These are phyloP conservation scores for Hyles vespertilio DNA, from an alignment of 1,140 invertebrate species.

Conservation along the genomic window DNA sequence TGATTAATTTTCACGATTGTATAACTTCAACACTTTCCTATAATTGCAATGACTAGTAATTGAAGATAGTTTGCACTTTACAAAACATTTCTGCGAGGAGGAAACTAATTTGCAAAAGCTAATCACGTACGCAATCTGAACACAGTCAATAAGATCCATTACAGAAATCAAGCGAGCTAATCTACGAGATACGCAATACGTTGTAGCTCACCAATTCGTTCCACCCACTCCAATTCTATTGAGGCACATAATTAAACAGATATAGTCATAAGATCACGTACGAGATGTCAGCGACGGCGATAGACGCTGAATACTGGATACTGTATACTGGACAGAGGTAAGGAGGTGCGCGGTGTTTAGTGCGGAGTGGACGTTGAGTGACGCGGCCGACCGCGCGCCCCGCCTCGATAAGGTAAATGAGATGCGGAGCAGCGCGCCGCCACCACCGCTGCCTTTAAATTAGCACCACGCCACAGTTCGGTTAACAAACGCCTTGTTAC, in stretches of 20 bases:
- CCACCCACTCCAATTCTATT: too few relatives aligned
- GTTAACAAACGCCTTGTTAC: conserved; percentile 53
- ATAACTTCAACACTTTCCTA: too few relatives aligned
- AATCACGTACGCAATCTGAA: too few relatives aligned
- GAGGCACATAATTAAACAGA: too few relatives aligned
- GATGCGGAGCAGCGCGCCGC: conserved; percentile 37
- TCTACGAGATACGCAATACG: too few relatives aligned
- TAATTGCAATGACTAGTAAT: too few relatives aligned
- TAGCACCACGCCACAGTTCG: conserved; percentile 27
- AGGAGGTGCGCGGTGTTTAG: conserved; percentile 29
- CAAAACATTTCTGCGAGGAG: neutral
- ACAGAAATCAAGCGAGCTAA: too few relatives aligned
- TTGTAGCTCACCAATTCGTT: too few relatives aligned
- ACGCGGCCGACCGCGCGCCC: conserved; percentile 43
- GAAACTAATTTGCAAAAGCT: neutral
- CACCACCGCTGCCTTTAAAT: conserved; percentile 28
- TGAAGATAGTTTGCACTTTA: too few relatives aligned
- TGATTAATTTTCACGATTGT: too few relatives aligned
- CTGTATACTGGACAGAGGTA: neutral
- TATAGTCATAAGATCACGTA: too few relatives aligned
- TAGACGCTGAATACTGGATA: conserved; percentile 35
- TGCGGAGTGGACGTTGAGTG: conserved; percentile 52
- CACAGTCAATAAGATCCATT: too few relatives aligned
- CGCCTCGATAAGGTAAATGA: conserved; percentile 62
- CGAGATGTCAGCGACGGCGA: conserved; percentile 6